Base-by-base conservation (phyloP, 2,888 invertebrate genomes). In the Orthosia incerta region DNA sequence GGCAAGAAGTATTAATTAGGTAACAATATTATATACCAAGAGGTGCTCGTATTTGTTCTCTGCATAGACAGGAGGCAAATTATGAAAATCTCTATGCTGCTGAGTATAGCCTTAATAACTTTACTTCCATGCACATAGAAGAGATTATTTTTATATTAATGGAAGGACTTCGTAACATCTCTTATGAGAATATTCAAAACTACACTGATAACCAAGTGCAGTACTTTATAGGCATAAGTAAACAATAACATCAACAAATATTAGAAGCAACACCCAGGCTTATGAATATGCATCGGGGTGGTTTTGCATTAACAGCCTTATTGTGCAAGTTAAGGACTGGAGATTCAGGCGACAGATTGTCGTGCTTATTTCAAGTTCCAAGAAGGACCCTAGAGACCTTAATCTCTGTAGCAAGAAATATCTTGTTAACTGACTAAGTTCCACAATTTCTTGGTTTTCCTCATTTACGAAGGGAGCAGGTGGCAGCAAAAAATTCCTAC, bases 331-430 rank as follows among this genome's bases (percentile, higher is more conserved):
- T 65, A 69, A 74, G 69, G 51, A 76, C 66, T 4, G 64, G 69
- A 65, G 69, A 76, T 46, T 68, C 76, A 0, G 67, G 73, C 26
- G 68, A 72, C 62, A 62, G 65, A 20, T 39, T 73, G 16, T 69
- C 68, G 15, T 61, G 68, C 1, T 23, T 69, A 26, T 74, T 76
- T 56, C 74, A 80, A 48, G 69, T 66, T 31, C 77, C 77, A 53
- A 62, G 78, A 53, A 55, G 78, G 50, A 80, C 78, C 0, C 26
- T 76, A 1, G 76, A 79, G 68, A 79, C 76, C 20, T 46, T 79
- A 56, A 76, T 79, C 73, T 57, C 64, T 65, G 51, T 68, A 18
- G 61, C 64, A 26, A 69, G 57, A 63, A 48, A 68, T 51, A 69
- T 69, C 3, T 51, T 72, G 50, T 3, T 76, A 56, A 53, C 5